Evolutionary conservation across 1,140 invertebrate genomes (phyloP), one percentile per base, ranked within the genome.

Genomic region (Drosophila tsacasi): DNA sequence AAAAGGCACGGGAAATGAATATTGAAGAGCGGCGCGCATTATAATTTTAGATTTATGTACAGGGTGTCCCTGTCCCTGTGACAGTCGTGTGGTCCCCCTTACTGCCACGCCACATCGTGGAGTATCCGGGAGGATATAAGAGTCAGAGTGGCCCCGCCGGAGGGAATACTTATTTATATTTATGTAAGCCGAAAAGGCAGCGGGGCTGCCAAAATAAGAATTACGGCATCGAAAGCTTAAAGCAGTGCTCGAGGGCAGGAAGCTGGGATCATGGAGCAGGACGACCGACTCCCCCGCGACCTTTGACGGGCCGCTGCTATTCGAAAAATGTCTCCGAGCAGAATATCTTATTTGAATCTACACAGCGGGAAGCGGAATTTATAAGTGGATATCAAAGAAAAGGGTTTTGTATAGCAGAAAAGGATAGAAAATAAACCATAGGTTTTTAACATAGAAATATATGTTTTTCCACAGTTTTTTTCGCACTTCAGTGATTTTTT

Each of bases 1-100:
- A 57, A 50, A 52, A n/a, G 17, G 35, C 37, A 30, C 49, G 52
- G 44, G 65, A 77, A 59, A 79, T 79, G 76, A 79, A 79, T 79
- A 79, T 79, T 79, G 76, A 79, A 79, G 76, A 79, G 75, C 76
- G 58, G 54, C 27, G 76, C 66, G 76, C 76, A 79, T 78, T 79
- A 79, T 79, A 79, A 89, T 84, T 89, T 90, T 89, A 89, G 84
- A 89, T 84, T 89, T 90, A 89, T 85, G 50, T 84, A 89, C 84
- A 89, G 84, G 84, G 84, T 87, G 84, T 60, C 57, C 27, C 64
- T 35, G 7, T 23, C 9, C 25, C 47, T 5, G 23, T 40, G 17
- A n/a, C 37, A 0, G 15, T 5, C 35, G 13, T 9, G 35, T 9
- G 35, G 35, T 25, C 9, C 32, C 32, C 32, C 32, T 13, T 30